Evolutionary conservation across 2,888 invertebrate species (phyloP), one percentile per base, ranked within the genome.

Genomic region (Thyatira batis): DNA sequence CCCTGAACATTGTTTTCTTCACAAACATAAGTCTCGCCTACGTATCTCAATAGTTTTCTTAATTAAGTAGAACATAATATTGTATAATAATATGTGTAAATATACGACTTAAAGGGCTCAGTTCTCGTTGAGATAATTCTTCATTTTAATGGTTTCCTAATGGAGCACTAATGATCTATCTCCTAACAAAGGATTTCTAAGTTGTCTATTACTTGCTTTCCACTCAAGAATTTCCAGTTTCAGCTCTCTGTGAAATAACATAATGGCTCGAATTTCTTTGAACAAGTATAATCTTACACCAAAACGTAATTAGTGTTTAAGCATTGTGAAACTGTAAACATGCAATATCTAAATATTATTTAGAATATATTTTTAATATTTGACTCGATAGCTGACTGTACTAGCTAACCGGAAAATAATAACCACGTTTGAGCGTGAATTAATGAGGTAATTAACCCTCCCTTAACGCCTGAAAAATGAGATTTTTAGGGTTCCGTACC

Each of bases 351-450:
- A n/a, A n/a, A n/a, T n/a, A n/a, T n/a, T n/a, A n/a, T n/a, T n/a
- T n/a, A n/a, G n/a, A n/a, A n/a, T n/a, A n/a, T n/a, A n/a, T n/a
- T n/a, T n/a, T n/a, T n/a, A n/a, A n/a, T n/a, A n/a, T n/a, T n/a
- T n/a, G n/a, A n/a, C n/a, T n/a, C 49, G 49, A 51, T 51, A 56
- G 60, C 60, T 21, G 62, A 69, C 57, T 67, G 59, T 60, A 62
- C 51, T 58, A 60, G 57, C 64, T 20, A 48, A 48, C 48, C 48
- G 48, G 48, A 64, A 68, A 68, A 64, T 61, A 63, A 71, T 69
- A 68, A 64, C 66, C 62, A 55, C 56, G 55, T 61, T 63, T 59
- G 61, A 49, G 58, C 55, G 39, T 49, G 13, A 49, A 55, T 57
- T 60, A 57, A 57, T 60, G 55, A 57, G 52, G 52, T 57, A 55